Percentiles rank a stretch among this genome's conserved stretches.
These are phyloP conservation scores for Macquaria ambigua DNA, from an alignment of 2,113 vertebrate species.

Conservation along the genomic window DNA sequence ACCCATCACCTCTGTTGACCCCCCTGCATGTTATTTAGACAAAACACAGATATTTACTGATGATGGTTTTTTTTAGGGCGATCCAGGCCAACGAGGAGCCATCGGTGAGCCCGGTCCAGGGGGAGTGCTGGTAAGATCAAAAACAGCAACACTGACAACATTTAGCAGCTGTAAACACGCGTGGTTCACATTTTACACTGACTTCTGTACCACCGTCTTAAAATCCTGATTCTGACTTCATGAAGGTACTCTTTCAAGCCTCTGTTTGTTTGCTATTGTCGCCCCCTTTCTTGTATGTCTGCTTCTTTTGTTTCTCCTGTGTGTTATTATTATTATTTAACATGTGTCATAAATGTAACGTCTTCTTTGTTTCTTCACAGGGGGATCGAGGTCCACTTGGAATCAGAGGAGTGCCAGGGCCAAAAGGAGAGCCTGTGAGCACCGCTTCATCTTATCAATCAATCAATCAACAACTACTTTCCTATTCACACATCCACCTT, in stretches of 20 bases:
- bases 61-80: conserved; percentile 85
- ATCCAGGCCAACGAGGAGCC: conserved; percentile 90
- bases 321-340: neutral
- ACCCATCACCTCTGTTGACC: neutral
- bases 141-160: neutral
- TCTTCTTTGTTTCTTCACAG: conserved; percentile 74
- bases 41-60: neutral
- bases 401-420: conserved; percentile 91
- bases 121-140: conserved; percentile 87
- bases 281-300: neutral
- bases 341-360: neutral
- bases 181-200: neutral
- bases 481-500: too few relatives aligned
- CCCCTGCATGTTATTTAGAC: neutral
- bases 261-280: neutral
- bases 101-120: conserved; percentile 91
- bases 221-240: neutral
- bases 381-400: conserved; percentile 88
- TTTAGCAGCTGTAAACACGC: neutral
- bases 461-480: neutral
- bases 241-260: neutral
- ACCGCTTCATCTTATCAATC: neutral
- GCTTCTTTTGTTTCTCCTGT: neutral
- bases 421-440: conserved; percentile 94
- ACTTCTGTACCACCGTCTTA: neutral